phyloP scores from a whole-genome alignment of 2,113 vertebrate genomes.

The Galeopterus variegatus region DNA sequence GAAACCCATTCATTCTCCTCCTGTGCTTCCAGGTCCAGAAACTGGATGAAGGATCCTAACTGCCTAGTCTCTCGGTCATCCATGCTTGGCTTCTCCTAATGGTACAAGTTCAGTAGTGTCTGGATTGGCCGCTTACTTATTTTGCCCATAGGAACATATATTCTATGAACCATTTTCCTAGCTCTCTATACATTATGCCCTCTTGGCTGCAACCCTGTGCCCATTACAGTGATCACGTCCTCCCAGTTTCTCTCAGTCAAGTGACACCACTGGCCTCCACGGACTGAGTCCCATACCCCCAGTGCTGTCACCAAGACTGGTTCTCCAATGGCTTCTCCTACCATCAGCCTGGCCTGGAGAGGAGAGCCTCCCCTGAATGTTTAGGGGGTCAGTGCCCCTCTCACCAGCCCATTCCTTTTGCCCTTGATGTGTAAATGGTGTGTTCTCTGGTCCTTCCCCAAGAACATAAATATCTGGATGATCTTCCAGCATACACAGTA shows the following conservation, averaged over 20 bases:
- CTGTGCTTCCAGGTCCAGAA: not conserved
- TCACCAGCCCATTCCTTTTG: not conserved
- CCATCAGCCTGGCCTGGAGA: not conserved
- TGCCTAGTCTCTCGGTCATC: not conserved
- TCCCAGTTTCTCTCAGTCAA: too few relatives aligned
- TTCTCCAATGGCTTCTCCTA: not conserved
- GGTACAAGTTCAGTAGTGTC: not conserved
- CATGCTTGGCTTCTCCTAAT: not conserved
- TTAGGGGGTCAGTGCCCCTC: not conserved
- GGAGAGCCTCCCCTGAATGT: not conserved
- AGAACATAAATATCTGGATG: not conserved
- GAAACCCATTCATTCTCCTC: not conserved
- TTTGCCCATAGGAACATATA: not conserved
- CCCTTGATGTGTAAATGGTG: not conserved
- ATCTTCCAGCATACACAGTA: not conserved
- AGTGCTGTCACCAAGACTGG: not conserved
- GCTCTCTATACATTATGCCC: not conserved
- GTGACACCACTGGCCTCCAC: not conserved
- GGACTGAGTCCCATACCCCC: not conserved
- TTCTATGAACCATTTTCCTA: not conserved
- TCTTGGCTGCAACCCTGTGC: not conserved
- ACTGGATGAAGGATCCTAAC: not conserved
- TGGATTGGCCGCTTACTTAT: not conserved
- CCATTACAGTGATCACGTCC: not conserved
- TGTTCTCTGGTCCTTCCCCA: not conserved